phyloP scores from a whole-genome alignment of 1,140 invertebrate genomes.

The Steinernema feltiae region DNA sequence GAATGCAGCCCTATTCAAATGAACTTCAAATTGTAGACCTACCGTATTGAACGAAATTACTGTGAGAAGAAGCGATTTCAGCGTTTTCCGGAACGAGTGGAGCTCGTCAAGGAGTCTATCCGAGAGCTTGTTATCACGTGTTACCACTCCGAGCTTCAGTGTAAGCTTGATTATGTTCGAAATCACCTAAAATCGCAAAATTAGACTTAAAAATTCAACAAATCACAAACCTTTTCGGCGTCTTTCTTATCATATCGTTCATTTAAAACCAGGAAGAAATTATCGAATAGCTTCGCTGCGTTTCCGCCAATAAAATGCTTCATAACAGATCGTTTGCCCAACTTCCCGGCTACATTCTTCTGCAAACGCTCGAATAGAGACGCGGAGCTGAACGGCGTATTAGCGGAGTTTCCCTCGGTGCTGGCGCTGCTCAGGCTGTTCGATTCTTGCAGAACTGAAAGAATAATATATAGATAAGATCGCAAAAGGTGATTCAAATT shows the following conservation, averaged over 20 bases:
- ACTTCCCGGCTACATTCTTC: background rate
- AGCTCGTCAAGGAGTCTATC: background rate
- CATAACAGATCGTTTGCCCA: background rate
- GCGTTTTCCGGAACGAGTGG: background rate
- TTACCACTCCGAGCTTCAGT: background rate
- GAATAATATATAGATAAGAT: background rate
- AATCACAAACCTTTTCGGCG: background rate
- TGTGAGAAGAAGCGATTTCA: background rate
- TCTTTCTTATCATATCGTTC: background rate
- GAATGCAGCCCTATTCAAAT: background rate
- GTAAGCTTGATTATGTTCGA: constrained; percentile 1
- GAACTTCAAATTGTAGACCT: background rate
- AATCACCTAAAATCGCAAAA: background rate
- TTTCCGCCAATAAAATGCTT: background rate
- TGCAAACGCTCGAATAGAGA: background rate
- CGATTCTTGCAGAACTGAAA: constrained; percentile 9
- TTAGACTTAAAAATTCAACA: background rate
- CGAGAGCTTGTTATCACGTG: background rate
- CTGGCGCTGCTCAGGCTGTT: constrained; percentile 5
- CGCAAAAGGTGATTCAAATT: background rate
- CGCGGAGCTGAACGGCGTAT: background rate
- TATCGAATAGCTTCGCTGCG: background rate
- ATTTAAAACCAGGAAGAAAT: background rate
- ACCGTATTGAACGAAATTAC: background rate
- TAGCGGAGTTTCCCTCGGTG: background rate